A percentile compares a stretch with the other conserved stretches of the same genome.
Conservation (phyloP, 2,113 vertebrate species). For the Taurulus bubalis region DNA sequence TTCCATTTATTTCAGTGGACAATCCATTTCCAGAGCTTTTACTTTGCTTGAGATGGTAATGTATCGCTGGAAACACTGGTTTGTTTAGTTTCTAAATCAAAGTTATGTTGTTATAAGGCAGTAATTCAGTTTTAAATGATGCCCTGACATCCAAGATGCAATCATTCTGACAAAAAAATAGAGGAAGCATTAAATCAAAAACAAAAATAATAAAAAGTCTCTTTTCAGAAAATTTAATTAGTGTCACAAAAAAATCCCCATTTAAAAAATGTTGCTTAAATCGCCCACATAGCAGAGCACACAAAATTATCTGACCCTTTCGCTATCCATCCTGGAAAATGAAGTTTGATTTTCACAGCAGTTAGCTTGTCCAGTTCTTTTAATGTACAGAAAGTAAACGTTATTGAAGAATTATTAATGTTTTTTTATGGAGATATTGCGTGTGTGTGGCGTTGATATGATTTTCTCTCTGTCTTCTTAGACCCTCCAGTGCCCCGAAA, state of each 20-base stretch:
- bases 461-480: slow-evolving; percentile 72
- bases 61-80: background rate
- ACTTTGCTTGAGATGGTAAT: background rate
- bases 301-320: background rate
- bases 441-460: slow-evolving; percentile 6
- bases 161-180: background rate
- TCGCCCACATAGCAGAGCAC: background rate
- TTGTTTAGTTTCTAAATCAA: background rate
- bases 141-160: background rate
- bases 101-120: background rate
- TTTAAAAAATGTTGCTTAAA: too few species aligned
- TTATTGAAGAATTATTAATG: background rate
- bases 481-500: slow-evolving; percentile 82
- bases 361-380: background rate
- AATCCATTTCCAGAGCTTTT: background rate
- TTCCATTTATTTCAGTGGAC: background rate
- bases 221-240: background rate
- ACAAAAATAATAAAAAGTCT: background rate
- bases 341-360: background rate
- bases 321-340: background rate
- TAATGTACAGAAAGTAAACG: background rate
- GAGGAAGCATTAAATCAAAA: background rate
- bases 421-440: background rate
- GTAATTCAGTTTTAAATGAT: background rate
- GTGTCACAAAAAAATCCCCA: background rate